Evolutionary conservation across 1,140 invertebrate species (phyloP), one percentile per base, ranked within the genome.

Genomic region (Cardiocondyla obscurior): DNA sequence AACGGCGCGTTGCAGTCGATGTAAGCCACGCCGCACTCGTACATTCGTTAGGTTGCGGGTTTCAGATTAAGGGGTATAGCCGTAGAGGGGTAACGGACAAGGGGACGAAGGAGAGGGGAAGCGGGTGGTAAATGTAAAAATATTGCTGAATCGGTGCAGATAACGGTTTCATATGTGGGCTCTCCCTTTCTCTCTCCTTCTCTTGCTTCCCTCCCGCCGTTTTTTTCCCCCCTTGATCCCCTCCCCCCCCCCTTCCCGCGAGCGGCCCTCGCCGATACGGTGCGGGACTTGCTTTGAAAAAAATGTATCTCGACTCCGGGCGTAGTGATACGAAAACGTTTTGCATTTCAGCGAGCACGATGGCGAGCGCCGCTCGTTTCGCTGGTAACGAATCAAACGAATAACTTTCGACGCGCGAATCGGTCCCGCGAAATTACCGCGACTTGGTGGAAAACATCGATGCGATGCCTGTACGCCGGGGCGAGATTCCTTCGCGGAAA

Each of bases 61-160:
- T 90, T 92, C 88, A 91, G 90, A 92, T 92, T 90, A 91, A 88
- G 84, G 82, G 88, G 69, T 84, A 86, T 58, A 85, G 76, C 65
- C 79, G 67, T 89, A 85, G 69, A 87, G 83, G 57, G 77, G 83
- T 51, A 72, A 77, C 58, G 74, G 74, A 77, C 60, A 77, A 60
- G 83, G 30, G 77, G 46, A n/a, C n/a, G n/a, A n/a, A 62, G 36
- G 39, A 51, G 22, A 33, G 82, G 53, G 46, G n/a, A n/a, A n/a
- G n/a, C n/a, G n/a, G 62, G 46, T 76, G 69, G 90, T 90, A 91
- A 91, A 91, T 91, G 90, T 91, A 91, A 92, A 92, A 92, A 91
- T 92, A 92, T 92, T 92, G 91, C 91, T 90, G 91, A 91, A 91
- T 92, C 90, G 90, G 90, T 91, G 88, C 73, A 91, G 90, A 91